Evolutionary conservation across 2,113 vertebrate species (phyloP), one percentile per base, ranked within the genome.

Genomic region (Pavo muticus): DNA sequence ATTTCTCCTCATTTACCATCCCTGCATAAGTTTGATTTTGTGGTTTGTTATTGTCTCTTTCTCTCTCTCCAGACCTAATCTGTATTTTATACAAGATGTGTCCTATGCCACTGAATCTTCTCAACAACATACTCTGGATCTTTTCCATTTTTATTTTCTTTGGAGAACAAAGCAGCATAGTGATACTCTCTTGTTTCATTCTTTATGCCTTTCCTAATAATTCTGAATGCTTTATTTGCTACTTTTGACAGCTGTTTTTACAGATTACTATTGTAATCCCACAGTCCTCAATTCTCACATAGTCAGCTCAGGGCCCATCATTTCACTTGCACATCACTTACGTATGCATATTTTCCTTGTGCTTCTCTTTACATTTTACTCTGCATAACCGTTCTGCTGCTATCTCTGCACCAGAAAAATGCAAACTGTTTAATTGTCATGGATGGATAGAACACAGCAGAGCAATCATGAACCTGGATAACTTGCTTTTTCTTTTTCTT

Each of bases 81-180:
- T 87, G 24, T n/a, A 93, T 82, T 90, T 75, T 42, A 9, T 17
- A 35, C 0, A 1, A 71, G 39, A 60, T 27, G 14, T 64, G 3
- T 71, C 37, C 29, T n/a, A 2, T 54, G 23, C 5, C 60, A 74
- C 14, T 52, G 59, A 60, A 24, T 0, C 0, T 50, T 65, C 63
- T 82, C 50, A 79, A 44, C 29, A 69, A 20, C 0, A 3, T 48
- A 5, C 11, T 67, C 72, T 59, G 48, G 17, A 85, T 13, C 14
- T 83, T 76, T 57, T 52, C 7, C 30, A 86, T 14, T 83, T 37
- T 67, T 65, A 48, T 12, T 87, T 47, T 29, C 44, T 78, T 59
- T 65, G 30, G 67, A 73, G 8, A 10, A 44, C 42, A 83, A 68
- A 69, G 9, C 19, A 90, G 23, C 8, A 63, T 50, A 59, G 37